Evolutionary conservation across 1,140 invertebrate species (phyloP), one percentile per base, ranked within the genome.

Genomic region (Chelonus insularis): DNA sequence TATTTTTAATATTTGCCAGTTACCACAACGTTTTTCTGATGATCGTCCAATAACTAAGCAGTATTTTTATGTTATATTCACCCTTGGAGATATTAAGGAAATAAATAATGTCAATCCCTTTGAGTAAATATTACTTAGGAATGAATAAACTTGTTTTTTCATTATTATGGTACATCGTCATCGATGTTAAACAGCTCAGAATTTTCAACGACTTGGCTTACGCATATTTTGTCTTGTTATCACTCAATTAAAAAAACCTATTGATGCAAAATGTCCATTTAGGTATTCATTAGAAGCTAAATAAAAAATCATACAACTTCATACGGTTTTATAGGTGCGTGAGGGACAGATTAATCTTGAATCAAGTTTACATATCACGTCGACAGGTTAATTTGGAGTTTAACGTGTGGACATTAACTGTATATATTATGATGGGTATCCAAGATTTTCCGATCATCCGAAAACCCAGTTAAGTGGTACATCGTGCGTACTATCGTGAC

Each of bases 91-190:
- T n/a, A 76, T 79, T 76, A 74, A 69, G 63, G 52, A 71, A 77
- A 76, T 75, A 75, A 76, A 80, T 77, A 76, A 77, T 74, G 74
- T 70, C 79, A 80, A 79, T 79, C 68, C 73, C 72, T 73, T 73
- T 72, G 70, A 74, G 66, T 69, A 72, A 73, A 75, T 74, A 72
- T 70, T 65, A 51, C 47, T 62, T 55, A 66, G 68, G 60, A 29
- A 63, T 62, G 65, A 70, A 77, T 80, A 80, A 80, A 80, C 75
- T 78, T 63, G 66, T 73, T 25, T 55, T 75, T 74, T 79, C 78
- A 79, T 75, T 76, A 69, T 72, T 76, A 76, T 75, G 71, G 70
- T 61, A 32, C 14, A 23, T 25, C 39, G 21, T 57, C 23, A 37
- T 21, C 21, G 37, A 25, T 37, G 36, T 11, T 37, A 12, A 29